phyloP scores from a whole-genome alignment of 1,140 invertebrate species.

The Colletes latitarsis region DNA sequence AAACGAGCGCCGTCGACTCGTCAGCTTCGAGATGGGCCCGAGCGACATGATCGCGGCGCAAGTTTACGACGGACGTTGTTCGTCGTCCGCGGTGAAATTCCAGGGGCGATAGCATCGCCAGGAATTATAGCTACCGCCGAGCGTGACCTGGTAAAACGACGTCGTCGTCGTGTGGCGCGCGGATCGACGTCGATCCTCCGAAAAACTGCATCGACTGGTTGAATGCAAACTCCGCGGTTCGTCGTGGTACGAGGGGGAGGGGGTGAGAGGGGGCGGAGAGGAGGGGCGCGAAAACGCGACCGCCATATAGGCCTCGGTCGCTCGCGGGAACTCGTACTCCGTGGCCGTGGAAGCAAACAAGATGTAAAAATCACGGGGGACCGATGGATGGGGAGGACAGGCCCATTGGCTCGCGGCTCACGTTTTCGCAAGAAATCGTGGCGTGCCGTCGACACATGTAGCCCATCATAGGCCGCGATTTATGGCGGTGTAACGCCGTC shows the following conservation, averaged over 20 bases:
- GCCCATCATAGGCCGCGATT: slow-evolving; percentile 78
- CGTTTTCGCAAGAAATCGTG: slow-evolving; percentile 77
- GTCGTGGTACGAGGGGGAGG: no score
- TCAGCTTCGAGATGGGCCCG: slow-evolving; percentile 64
- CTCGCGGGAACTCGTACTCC: slow-evolving; percentile 29
- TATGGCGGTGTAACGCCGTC: slow-evolving; percentile 74
- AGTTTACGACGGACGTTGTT: slow-evolving; percentile 74
- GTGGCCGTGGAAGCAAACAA: slow-evolving; percentile 67
- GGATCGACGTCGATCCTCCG: slow-evolving; percentile 43
- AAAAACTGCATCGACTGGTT: slow-evolving; percentile 53
- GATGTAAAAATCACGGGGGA: slow-evolving; percentile 74
- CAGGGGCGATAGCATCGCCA: slow-evolving; percentile 73
- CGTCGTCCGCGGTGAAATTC: slow-evolving; percentile 71
- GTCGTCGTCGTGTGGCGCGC: not conserved
- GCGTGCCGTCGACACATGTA: slow-evolving; percentile 79
- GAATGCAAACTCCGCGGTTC: slow-evolving; percentile 17
- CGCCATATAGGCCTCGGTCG: slow-evolving; percentile 53
- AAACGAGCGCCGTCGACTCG: slow-evolving; percentile 1
- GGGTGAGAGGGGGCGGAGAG: not conserved
- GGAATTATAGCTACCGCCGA: slow-evolving; percentile 73
- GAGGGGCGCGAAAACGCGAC: slow-evolving; percentile 48
- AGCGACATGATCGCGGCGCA: slow-evolving; percentile 71
- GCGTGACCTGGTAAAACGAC: not conserved
- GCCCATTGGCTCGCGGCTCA: slow-evolving; percentile 70
- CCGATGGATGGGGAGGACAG: slow-evolving; percentile 19